Base-by-base conservation (phyloP, 2,113 vertebrate species). In the Campylorhamphus procurvoides region DNA sequence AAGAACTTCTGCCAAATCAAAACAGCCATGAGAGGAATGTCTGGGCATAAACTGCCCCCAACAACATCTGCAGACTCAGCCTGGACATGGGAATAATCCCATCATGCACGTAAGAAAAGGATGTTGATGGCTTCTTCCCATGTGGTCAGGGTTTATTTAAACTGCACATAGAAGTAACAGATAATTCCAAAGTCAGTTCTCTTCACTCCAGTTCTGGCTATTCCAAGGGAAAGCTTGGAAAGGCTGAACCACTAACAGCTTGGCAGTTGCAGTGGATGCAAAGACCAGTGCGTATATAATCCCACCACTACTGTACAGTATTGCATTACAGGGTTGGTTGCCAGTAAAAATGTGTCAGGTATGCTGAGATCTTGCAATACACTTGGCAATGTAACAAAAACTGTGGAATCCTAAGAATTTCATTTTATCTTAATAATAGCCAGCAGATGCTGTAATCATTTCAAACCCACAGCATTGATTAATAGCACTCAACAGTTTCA, bases 341-440 rank as follows among this genome's bases (percentile, higher is more conserved):
- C 94, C 84, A 87, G 28, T 62, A 69, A 59, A 87, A 93, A 62
- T 18, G 74, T 3, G 14, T 63, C 80, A 89, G 89, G 91, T 94
- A 77, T 52, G 83, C 63, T 22, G 86, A 81, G 68, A 83, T 63
- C 46, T 27, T 92, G 80, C 49, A 31, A 44, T 27, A 14, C 7
- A 4, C 56, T 89, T 87, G 89, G 91, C 87, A 66, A 74, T 73
- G 42, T 10, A 42, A 94, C 87, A 62, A 78, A 83, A 81, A 58
- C 58, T 12, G 46, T n/a, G 79, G 81, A 94, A 92, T 88, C 74
- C 40, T 27, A 89, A 59, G 85, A 75, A 96, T 93, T 93, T 69
- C 14, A 69, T 81, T 95, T 96, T 92, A 69, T 90, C 76, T 95
- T 55, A 23, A 6, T 73, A 90, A 91, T 68, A 89, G 69, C 50